Base-by-base conservation (phyloP, 2,797 vertebrate genomes). In the Malurus leucopterus region DNA sequence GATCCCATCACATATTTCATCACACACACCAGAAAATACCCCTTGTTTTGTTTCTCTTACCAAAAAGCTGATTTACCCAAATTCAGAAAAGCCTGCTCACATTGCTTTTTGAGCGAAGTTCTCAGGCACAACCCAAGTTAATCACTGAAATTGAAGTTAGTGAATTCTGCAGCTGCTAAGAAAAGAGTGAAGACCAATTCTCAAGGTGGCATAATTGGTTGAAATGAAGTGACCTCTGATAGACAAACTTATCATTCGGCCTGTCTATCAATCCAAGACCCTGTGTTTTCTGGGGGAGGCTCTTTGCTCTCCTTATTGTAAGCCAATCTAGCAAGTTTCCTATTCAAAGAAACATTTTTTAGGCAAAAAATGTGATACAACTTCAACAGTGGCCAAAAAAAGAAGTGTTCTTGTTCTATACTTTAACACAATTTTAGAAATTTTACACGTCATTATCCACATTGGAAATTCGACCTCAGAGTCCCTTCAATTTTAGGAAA, bases 1-100 rank as follows among this genome's bases (percentile, higher is more conserved):
- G 72, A 65, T 5, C 32, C 24, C 24, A 57, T 43, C 46, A 17
- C 0, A 0, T 34, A 26, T 19, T 68, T 69, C 16, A 53, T 23
- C 50, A 32, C 4, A 32, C 4, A 40, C 22, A 27, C 36, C 9
- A 62, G 24, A 65, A 65, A 76, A 82, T 15, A 27, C 2, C 22
- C 27, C 46, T 76, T 20, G 15, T 75, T 75, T 67, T 43, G 8
- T 24, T 86, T 16, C 51, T 38, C 13, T 61, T 27, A 38, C 19
- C 58, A 69, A 43, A 89, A 79, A 58, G 40, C 17, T 55, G 27
- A 3, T 85, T 82, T 64, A 46, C 34, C 44, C n/a, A 76, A 26
- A 17, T 8, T 54, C 65, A 40, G 53, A 49, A 65, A 85, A 73
- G 32, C 24, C 44, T 57, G 8, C 23, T 62, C 0, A 2, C 2